Percentiles rank a stretch among this genome's conserved stretches.
Conservation (phyloP, 1,140 invertebrate genomes). For the Harlomillsia oculata region DNA sequence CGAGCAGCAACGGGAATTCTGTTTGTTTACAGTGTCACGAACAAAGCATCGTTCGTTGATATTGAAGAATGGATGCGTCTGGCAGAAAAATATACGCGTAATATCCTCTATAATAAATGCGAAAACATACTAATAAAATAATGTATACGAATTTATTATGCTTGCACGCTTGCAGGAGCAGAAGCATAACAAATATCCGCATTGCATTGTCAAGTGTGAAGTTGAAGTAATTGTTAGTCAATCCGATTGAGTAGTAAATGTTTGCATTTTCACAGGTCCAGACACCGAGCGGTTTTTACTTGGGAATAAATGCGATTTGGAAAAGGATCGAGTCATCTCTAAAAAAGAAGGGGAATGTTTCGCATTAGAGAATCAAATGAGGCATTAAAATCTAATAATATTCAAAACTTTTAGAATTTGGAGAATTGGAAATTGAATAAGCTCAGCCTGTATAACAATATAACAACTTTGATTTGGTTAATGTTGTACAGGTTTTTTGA, state of each 20-base stretch:
- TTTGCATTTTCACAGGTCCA: background rate
- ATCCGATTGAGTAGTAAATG: background rate
- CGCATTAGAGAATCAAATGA: slow-evolving; percentile 1
- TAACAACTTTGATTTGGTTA: background rate
- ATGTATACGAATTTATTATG: background rate
- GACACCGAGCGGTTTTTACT: background rate
- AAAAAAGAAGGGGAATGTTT: background rate
- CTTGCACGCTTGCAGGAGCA: background rate
- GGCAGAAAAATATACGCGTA: slow-evolving; percentile 1
- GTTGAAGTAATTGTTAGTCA: background rate
- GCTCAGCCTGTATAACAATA: background rate
- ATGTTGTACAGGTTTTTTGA: background rate
- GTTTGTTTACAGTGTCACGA: slow-evolving; percentile 3
- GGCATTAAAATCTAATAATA: background rate
- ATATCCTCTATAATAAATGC: background rate
- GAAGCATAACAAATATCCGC: background rate
- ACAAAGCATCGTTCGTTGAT: background rate
- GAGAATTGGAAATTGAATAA: background rate
- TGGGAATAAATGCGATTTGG: background rate
- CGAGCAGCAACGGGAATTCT: background rate
- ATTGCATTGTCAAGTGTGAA: background rate
- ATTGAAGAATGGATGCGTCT: background rate
- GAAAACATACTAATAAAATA: background rate
- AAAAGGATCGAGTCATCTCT: background rate
- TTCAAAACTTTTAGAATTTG: background rate